Evolutionary conservation across 2,797 vertebrate species (phyloP), one percentile per base, ranked within the genome.

Genomic region (Myripristis jacobus): DNA sequence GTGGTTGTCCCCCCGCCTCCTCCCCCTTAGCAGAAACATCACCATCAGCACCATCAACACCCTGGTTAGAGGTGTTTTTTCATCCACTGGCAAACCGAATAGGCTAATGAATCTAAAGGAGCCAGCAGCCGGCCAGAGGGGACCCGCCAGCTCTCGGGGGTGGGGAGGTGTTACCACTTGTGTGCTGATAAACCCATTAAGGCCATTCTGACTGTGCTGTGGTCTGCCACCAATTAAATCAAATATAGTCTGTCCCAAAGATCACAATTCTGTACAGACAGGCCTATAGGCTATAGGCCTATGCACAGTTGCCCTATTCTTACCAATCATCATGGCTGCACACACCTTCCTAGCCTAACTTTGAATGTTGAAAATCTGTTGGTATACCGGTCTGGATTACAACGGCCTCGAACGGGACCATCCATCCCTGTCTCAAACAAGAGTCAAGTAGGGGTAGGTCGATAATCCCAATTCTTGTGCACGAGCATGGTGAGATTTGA

Each of bases 41-140:
- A 84, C 76, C 81, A 79, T 58, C 87, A 79, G 80, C 87, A 70
- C 80, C 69, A 80, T 52, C 29, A 83, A 79, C 83, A 84, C 79
- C 71, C 77, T 89, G 88, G 92, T 91, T 90, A 92, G 80, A 59
- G 80, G 76, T 58, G 29, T 56, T 66, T 73, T 70, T 66, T 50
- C 79, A 85, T 44, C 85, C 74, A 59, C 50, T 88, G 89, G 88
- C 88, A 87, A 50, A 82, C 88, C 72, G 77, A 50, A 24, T 7
- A 47, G 46, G 46, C 19, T 61, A 53, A 78, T 73, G 77, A 89
- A 78, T 86, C 76, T 79, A 50, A 15, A 57, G 79, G 69, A 79
- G 87, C 77, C 58, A 58, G 65, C 47, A 27, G 87, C 77, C 58
- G 54, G 65, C 47, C 22, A 64, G 55, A 58, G 25, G 59, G 63